Percentiles rank a stretch among this genome's conserved stretches.
phyloP scores from a whole-genome alignment of 2,113 vertebrate species.

The Daubentonia madagascariensis region DNA sequence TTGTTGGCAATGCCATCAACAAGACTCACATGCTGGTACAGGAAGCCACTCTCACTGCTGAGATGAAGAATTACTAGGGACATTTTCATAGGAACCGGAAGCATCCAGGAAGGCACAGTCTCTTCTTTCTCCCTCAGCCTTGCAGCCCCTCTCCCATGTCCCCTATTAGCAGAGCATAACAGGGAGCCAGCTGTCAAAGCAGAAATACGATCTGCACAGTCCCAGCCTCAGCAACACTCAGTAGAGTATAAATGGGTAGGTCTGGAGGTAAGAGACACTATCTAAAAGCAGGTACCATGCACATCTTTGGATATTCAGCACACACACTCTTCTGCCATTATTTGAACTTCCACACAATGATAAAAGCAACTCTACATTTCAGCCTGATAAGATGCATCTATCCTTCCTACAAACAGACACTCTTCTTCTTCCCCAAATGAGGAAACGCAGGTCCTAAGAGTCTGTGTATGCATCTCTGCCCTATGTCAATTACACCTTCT shows the following conservation, averaged over 20 bases:
- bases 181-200: neutral
- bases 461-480: neutral
- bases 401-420: neutral
- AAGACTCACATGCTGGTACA: neutral
- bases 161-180: neutral
- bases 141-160: neutral
- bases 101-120: neutral
- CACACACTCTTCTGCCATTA: neutral
- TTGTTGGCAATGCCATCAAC: neutral
- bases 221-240: neutral
- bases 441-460: neutral
- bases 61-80: neutral
- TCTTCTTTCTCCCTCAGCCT: neutral
- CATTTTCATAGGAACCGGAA: neutral
- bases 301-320: neutral
- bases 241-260: neutral
- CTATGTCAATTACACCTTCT: neutral
- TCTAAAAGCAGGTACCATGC: neutral
- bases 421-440: neutral
- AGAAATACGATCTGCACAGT: neutral
- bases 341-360: neutral
- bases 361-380: neutral
- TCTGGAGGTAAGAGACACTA: neutral
- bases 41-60: neutral
- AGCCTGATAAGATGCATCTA: neutral